These are phyloP conservation scores for Takifugu flavidus DNA, from an alignment of 2,113 vertebrate species.

Conservation along the genomic window DNA sequence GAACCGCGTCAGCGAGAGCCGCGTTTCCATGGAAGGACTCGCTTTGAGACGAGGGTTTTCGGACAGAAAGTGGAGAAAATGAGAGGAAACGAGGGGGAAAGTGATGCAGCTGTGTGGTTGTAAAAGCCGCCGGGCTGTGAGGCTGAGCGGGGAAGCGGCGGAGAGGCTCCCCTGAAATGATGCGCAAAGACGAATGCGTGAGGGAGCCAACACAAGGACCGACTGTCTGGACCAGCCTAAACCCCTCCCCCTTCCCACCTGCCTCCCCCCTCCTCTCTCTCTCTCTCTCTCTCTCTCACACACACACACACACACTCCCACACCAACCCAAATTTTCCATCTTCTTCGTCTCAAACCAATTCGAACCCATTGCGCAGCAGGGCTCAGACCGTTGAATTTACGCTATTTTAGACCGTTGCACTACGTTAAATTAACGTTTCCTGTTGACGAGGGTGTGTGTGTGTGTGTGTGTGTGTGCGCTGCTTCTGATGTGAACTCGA, in stretches of 20 bases:
- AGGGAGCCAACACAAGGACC: constrained; percentile 60
- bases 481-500: too few species aligned
- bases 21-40: neutral
- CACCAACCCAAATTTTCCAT: neutral
- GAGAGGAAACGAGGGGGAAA: too few species aligned
- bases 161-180: constrained; percentile 52
- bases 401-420: neutral
- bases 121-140: neutral
- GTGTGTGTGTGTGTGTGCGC: too few species aligned
- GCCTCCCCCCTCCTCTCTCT: constrained; percentile 26
- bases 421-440: neutral
- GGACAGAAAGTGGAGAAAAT: neutral
- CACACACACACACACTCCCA: constrained; percentile 2
- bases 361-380: neutral
- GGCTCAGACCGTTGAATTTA: neutral
- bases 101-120: neutral
- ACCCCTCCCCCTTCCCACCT: constrained; percentile 61
- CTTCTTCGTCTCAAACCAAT: neutral
- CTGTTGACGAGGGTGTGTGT: neutral
- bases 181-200: constrained; percentile 62
- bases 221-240: constrained; percentile 72
- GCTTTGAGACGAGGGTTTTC: neutral
- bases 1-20: too few species aligned
- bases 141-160: constrained; percentile 13
- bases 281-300: neutral